Evolutionary conservation across 2,797 vertebrate genomes (phyloP), one percentile per base, ranked within the genome.

Genomic region (Acipenser oxyrinchus): DNA sequence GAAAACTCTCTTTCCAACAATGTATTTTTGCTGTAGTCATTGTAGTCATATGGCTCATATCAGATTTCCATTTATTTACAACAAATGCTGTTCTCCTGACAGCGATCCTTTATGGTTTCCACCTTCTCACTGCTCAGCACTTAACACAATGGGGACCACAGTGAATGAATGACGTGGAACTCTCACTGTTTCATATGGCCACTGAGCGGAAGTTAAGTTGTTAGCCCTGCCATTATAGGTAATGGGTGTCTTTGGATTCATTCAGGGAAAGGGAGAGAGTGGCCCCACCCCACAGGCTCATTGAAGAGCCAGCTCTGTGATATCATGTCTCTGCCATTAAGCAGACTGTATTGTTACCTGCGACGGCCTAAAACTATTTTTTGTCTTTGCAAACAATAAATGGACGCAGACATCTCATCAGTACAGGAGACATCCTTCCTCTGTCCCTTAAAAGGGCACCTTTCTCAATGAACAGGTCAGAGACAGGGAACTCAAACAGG

Each of bases 91-190:
- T 13, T 68, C 85, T 79, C 83, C 60, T 2, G 82, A 79, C 84
- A 80, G 72, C 73, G 77, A 86, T 85, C 83, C 75, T 76, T 82
- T 87, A 81, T 76, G 76, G 51, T 18, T 49, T 51, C 51, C 23
- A 12, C 51, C 52, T 60, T 55, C 67, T 75, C 69, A 51, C 13
- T 15, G 66, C 58, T 66, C 68, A 79, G 77, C 68, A 62, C 8
- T 77, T 68, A 67, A 73, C 78, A 86, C 83, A 86, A 76, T 60
- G 68, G 84, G 77, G 80, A 79, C 83, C 71, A 55, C 65, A 66
- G 69, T 89, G 82, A 84, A 87, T 87, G 78, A 82, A 74, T 79
- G 76, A 87, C 79, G 85, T 90, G 87, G 86, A 90, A 85, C 83
- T 84, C 72, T 81, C 74, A 74, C 73, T 75, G 78, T 82, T 79